These are phyloP conservation scores for Drosophila monieri DNA, from an alignment of 2,888 invertebrate genomes.

Conservation along the genomic window DNA sequence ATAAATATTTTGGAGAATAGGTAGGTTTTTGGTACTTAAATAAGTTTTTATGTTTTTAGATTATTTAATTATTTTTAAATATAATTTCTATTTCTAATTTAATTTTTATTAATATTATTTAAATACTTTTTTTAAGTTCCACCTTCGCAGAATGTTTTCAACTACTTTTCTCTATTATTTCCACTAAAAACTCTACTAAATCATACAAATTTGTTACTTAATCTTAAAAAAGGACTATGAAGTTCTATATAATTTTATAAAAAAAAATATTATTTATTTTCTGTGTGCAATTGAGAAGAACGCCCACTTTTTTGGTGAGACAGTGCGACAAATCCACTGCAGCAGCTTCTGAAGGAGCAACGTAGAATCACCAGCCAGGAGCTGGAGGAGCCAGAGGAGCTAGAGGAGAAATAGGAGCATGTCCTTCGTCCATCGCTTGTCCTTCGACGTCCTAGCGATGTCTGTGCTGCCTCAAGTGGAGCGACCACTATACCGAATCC, in stretches of 20 bases:
- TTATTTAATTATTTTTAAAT: no score
- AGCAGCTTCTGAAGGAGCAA: slow-evolving; percentile 19
- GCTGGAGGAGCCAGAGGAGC: no score
- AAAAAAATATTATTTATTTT: neutral
- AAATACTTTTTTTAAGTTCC: no score
- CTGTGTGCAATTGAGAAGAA: slow-evolving; percentile 7
- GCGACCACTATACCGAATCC: slow-evolving; percentile 18
- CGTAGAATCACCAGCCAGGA: slow-evolving; percentile 2
- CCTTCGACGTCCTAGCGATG: slow-evolving; percentile 20
- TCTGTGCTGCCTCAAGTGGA: slow-evolving; percentile 53
- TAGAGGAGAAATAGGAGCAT: slow-evolving; percentile 36
- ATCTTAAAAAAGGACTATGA: no score
- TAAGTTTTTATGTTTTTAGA: no score
- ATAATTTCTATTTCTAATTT: no score
- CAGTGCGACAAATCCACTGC: slow-evolving; percentile 69
- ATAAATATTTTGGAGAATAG: no score
- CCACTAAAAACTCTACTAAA: no score
- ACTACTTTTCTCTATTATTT: neutral
- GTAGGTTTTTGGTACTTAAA: no score
- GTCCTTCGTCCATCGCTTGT: slow-evolving; percentile 36
- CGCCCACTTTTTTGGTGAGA: slow-evolving; percentile 51
- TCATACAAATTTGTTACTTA: no score
- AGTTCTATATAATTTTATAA: neutral
- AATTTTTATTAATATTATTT: no score
- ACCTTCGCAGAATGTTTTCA: no score